Conservation (phyloP, 2,797 vertebrate species). For the Melanotaenia boesemani region DNA sequence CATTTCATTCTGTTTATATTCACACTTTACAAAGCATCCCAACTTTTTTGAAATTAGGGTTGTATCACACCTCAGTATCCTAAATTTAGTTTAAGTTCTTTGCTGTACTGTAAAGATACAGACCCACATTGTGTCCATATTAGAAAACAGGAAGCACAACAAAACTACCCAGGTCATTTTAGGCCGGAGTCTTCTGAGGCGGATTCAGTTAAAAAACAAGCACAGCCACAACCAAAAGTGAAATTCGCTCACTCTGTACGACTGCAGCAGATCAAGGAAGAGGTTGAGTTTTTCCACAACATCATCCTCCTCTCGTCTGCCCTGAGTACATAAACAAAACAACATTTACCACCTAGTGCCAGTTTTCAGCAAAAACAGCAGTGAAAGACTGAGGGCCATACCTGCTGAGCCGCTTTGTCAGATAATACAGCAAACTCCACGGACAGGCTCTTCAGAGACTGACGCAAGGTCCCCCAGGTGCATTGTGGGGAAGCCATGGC, state of each 20-base stretch:
- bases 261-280: conserved; percentile 96
- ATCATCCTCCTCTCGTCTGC: conserved; percentile 94
- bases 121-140: neutral
- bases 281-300: conserved; percentile 98
- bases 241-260: conserved; percentile 90
- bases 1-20: too few species aligned
- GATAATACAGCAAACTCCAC: conserved; percentile 93
- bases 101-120: neutral
- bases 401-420: conserved; percentile 95
- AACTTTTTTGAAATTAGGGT: too few species aligned
- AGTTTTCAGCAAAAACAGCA: conserved; percentile 18
- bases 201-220: neutral
- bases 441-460: conserved; percentile 93
- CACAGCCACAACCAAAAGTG: neutral
- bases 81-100: too few species aligned
- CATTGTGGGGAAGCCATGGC: conserved; percentile 88
- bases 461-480: conserved; percentile 91
- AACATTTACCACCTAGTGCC: conserved; percentile 35
- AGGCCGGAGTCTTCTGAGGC: neutral
- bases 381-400: conserved; percentile 65
- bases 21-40: neutral
- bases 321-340: conserved; percentile 79
- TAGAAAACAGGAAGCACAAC: conserved; percentile 7
- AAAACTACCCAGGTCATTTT: neutral
- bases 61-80: too few species aligned